A percentile compares a stretch with the other conserved stretches of the same genome.
Conservation (phyloP, 1,140 invertebrate species). For the Neuroterus valhalla region DNA sequence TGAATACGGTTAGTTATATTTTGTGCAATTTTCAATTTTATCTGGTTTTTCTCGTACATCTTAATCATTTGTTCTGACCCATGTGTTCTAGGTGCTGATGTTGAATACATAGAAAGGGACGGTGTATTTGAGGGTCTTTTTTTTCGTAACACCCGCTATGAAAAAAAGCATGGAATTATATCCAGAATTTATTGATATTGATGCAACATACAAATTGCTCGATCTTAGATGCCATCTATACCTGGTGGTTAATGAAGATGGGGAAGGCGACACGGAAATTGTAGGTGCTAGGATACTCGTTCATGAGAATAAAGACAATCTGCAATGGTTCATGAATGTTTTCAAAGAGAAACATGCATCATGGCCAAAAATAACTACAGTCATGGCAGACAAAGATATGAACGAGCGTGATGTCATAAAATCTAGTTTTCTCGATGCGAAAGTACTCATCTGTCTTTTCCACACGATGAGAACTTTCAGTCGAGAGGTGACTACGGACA, state of each 20-base stretch:
- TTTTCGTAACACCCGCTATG: slow-evolving; percentile 33
- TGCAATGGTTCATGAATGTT: slow-evolving; percentile 31
- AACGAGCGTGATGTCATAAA: slow-evolving; percentile 37
- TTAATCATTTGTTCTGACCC: too few species aligned
- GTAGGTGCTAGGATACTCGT: slow-evolving; percentile 20
- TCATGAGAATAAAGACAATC: slow-evolving; percentile 17
- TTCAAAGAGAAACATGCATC: slow-evolving; percentile 39
- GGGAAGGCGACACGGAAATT: slow-evolving; percentile 21
- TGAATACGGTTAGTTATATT: background rate
- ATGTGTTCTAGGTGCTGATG: background rate
- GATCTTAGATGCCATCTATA: background rate
- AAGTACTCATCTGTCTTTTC: slow-evolving; percentile 38
- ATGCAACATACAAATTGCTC: slow-evolving; percentile 36
- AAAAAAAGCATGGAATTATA: slow-evolving; percentile 23
- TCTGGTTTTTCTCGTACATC: too few species aligned
- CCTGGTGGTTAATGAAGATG: slow-evolving; percentile 33
- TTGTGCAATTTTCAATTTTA: slow-evolving; percentile 5
- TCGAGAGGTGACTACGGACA: slow-evolving; percentile 16
- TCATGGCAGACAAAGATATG: slow-evolving; percentile 48
- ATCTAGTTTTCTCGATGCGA: slow-evolving; percentile 37
- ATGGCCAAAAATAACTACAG: slow-evolving; percentile 31
- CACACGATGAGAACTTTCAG: slow-evolving; percentile 39
- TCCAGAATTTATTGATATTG: slow-evolving; percentile 35
- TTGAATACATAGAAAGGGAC: slow-evolving; percentile 11
- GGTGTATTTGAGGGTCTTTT: slow-evolving; percentile 28